A percentile compares a stretch with the other conserved stretches of the same genome.
These are phyloP conservation scores for Acronicta alni DNA, from an alignment of 2,888 invertebrate genomes.

Conservation along the genomic window DNA sequence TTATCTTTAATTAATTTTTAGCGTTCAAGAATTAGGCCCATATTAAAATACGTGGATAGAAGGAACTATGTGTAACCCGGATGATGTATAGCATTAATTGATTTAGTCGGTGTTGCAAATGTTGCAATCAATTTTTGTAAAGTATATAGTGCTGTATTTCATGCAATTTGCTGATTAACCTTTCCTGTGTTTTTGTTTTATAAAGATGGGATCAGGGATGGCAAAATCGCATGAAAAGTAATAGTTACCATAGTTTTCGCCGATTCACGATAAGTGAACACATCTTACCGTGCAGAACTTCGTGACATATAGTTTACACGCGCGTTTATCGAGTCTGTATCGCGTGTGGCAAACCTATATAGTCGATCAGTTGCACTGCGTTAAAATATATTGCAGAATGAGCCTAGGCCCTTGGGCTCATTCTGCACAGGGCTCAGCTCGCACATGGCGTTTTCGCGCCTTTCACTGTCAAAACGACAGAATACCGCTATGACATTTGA, in stretches of 20 bases:
- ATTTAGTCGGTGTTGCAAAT: neutral
- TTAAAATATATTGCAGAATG: constrained; percentile 51
- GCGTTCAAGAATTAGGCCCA: no score
- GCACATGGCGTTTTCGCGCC: constrained; percentile 51
- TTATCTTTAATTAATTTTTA: neutral
- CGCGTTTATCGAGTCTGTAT: constrained; percentile 29
- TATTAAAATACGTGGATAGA: no score
- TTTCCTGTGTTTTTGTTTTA: constrained; percentile 12
- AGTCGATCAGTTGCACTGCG: constrained; percentile 22
- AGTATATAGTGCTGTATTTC: neutral
- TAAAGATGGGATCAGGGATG: constrained; percentile 40
- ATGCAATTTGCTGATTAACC: constrained; percentile 28
- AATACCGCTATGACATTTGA: constrained; percentile 46
- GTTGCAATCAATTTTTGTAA: constrained; percentile 11
- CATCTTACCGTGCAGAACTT: constrained; percentile 37
- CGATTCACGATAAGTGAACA: constrained; percentile 39
- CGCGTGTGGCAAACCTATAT: constrained; percentile 38
- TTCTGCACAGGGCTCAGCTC: no score
- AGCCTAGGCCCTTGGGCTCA: constrained; percentile 22
- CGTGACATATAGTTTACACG: constrained; percentile 50
- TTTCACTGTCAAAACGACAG: constrained; percentile 40
- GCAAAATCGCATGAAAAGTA: constrained; percentile 33
- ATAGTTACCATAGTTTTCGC: constrained; percentile 35
- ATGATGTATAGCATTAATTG: no score
- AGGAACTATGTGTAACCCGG: no score